A percentile compares a stretch with the other conserved stretches of the same genome.
Conservation (phyloP, 2,797 vertebrate species). For the Coreius guichenoti region DNA sequence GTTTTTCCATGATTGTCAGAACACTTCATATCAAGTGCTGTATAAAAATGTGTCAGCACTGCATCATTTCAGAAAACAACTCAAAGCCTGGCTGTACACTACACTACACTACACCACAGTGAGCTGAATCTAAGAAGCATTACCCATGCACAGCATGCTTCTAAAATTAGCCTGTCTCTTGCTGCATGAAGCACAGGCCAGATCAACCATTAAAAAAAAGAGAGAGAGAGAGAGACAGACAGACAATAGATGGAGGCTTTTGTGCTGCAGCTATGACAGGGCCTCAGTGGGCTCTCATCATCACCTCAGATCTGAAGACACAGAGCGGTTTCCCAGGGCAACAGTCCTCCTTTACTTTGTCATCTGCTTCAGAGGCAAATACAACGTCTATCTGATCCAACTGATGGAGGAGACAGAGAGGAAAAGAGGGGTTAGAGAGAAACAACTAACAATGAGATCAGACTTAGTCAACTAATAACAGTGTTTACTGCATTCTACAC, state of each 20-base stretch:
- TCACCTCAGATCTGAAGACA: conserved; percentile 92
- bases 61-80: background rate
- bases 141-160: background rate
- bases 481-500: background rate
- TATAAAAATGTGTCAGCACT: background rate
- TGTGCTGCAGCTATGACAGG: conserved; percentile 4
- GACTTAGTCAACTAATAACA: background rate
- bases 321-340: conserved; percentile 94
- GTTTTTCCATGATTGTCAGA: background rate
- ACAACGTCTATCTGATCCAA: conserved; percentile 90
- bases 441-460: background rate
- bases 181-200: conserved; percentile 15
- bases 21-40: background rate
- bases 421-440: conserved; percentile 29
- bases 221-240: background rate
- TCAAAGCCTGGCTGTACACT: background rate
- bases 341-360: conserved; percentile 96
- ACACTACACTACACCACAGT: background rate
- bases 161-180: conserved; percentile 34
- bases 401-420: conserved; percentile 67
- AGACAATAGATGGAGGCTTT: conserved; percentile 18
- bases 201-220: background rate
- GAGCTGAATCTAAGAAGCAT: background rate
- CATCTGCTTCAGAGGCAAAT: conserved; percentile 92
- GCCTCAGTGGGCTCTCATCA: conserved; percentile 17